These are phyloP conservation scores for Tethya wilhelma DNA, from an alignment of 37 sponge, comb jelly and placozoan genomes.

Conservation along the genomic window DNA sequence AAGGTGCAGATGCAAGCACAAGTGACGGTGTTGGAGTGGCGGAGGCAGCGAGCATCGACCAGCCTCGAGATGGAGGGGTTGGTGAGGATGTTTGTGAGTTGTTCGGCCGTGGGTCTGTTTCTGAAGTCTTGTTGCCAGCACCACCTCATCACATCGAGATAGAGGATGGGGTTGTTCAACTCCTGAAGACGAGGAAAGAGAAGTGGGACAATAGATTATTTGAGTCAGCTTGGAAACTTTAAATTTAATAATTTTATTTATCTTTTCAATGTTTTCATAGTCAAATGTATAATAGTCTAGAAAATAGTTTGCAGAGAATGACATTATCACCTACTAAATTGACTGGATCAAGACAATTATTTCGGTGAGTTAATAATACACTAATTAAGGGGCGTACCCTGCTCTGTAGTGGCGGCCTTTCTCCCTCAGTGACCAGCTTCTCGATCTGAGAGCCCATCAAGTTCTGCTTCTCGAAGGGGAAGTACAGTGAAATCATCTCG, in stretches of 20 bases:
- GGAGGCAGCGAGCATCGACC: constrained; percentile 41
- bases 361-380: no score
- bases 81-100: constrained; percentile 47
- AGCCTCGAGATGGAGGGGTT: constrained; percentile 35
- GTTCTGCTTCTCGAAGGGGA: constrained; percentile 83
- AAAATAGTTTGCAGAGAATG: no score
- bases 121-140: constrained; percentile 83
- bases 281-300: no score
- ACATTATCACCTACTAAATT: no score
- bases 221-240: no score
- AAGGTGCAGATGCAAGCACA: constrained; percentile 57
- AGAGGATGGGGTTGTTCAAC: constrained; percentile 76
- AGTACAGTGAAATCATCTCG: constrained; percentile 73
- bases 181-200: constrained; percentile 42
- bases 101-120: constrained; percentile 66
- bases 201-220: no score
- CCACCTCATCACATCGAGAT: constrained; percentile 85
- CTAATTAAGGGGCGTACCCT: constrained; percentile 38
- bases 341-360: no score
- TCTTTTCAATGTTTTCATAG: no score
- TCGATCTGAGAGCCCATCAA: constrained; percentile 82
- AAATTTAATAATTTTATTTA: no score
- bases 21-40: constrained; percentile 24
- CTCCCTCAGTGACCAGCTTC: constrained; percentile 77
- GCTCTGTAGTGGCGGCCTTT: constrained; percentile 69